Evolutionary conservation across 2,113 vertebrate species (phyloP).

Genomic region (Redunca redunca): DNA sequence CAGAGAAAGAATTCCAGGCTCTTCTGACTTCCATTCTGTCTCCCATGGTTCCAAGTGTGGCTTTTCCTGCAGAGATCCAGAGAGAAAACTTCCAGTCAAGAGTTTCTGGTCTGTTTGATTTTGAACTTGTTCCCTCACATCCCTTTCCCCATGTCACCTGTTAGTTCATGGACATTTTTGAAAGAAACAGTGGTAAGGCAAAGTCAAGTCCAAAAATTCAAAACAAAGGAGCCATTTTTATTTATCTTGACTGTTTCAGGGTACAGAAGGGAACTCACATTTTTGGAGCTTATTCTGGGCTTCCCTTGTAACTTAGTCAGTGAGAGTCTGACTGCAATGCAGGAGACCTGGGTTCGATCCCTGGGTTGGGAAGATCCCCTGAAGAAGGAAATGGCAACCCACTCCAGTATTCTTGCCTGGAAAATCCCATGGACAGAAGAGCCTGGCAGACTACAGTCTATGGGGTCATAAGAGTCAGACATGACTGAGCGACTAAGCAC

Average conservation of each 20-base stretch:
- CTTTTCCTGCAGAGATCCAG: background rate
- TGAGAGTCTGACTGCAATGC: background rate
- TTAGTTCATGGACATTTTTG: background rate
- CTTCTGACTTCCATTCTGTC: background rate
- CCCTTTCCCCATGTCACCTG: too few species aligned
- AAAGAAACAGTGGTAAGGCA: background rate
- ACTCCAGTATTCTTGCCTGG: background rate
- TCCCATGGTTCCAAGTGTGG: background rate
- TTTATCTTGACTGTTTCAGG: background rate
- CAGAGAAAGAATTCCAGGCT: background rate
- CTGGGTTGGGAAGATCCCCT: background rate
- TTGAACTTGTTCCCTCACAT: background rate
- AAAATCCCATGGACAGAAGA: background rate
- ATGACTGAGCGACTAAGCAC: accelerated
- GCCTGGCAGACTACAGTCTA: background rate
- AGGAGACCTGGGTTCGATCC: background rate
- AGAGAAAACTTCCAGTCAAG: background rate
- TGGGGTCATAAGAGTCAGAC: accelerated
- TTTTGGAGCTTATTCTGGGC: background rate
- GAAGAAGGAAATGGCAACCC: background rate
- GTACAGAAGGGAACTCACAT: background rate
- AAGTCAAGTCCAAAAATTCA: background rate
- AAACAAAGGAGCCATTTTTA: background rate
- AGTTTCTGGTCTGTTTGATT: background rate
- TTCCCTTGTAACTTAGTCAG: accelerated